Percentiles rank a stretch among this genome's conserved stretches.
Conservation (phyloP, 1,140 invertebrate genomes). For the Macrotrachela quadricornifera region DNA sequence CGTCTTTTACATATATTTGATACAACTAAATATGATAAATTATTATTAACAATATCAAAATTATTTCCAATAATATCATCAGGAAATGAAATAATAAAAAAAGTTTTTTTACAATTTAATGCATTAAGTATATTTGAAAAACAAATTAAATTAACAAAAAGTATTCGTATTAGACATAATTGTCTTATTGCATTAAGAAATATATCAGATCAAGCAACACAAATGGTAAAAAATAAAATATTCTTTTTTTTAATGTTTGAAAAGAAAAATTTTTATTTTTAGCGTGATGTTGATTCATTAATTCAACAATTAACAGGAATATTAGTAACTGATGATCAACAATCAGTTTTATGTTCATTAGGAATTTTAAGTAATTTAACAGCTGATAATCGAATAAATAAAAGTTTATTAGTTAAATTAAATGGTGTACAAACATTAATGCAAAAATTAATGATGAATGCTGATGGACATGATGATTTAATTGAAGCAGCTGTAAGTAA, state of each 20-base stretch:
- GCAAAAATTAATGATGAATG: background rate
- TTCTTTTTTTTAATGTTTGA: too few relatives aligned
- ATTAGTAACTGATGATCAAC: conserved; percentile 21
- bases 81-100: too few relatives aligned
- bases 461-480: background rate
- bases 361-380: conserved; percentile 94
- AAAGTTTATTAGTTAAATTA: conserved; percentile 32
- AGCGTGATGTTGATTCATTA: conserved; percentile 55
- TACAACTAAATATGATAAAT: too few relatives aligned
- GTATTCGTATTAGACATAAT: conserved; percentile 62
- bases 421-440: conserved; percentile 1
- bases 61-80: too few relatives aligned
- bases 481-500: conserved; percentile 41
- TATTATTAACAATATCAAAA: too few relatives aligned
- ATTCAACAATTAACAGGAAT: too few relatives aligned
- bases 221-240: too few relatives aligned
- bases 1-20: too few relatives aligned
- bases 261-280: conserved; percentile 41
- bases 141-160: too few relatives aligned
- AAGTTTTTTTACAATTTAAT: too few relatives aligned
- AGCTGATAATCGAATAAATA: conserved; percentile 94
- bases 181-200: conserved; percentile 92
- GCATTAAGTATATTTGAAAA: too few relatives aligned
- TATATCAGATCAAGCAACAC: conserved; percentile 88
- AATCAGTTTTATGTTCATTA: conserved; percentile 51